Evolutionary conservation across 2,113 vertebrate genomes (phyloP).

Genomic region (Casuarius casuarius): DNA sequence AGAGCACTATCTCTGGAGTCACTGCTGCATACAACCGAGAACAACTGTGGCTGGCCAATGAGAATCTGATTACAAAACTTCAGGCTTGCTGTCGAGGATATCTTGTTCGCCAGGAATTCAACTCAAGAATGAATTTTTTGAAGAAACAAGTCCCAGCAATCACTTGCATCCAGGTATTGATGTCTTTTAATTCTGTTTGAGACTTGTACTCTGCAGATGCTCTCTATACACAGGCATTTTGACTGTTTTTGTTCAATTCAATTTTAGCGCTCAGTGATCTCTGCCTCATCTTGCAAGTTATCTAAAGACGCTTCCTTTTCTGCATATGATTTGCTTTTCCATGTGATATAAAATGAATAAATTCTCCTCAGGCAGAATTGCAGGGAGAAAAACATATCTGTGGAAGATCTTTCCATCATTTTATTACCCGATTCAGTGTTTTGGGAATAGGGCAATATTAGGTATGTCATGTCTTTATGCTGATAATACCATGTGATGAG

Average conservation of each 20-base stretch:
- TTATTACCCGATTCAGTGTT: background rate
- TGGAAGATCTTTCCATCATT: background rate
- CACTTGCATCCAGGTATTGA: slow-evolving; percentile 90
- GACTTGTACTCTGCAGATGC: background rate
- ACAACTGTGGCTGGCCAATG: slow-evolving; percentile 96
- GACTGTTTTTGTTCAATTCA: background rate
- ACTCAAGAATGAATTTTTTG: slow-evolving; percentile 86
- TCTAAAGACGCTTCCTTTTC: background rate
- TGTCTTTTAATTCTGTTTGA: background rate
- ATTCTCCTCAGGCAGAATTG: background rate
- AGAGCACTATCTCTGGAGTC: slow-evolving; percentile 91
- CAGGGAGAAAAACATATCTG: background rate
- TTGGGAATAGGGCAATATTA: background rate
- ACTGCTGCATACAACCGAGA: slow-evolving; percentile 96
- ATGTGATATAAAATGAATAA: background rate
- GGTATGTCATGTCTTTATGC: background rate
- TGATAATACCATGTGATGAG: background rate
- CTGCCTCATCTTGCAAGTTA: background rate
- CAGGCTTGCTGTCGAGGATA: slow-evolving; percentile 94
- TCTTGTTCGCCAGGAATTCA: slow-evolving; percentile 86
- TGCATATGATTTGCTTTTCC: background rate
- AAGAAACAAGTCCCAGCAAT: slow-evolving; percentile 90
- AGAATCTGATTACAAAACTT: slow-evolving; percentile 88
- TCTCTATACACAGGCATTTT: background rate
- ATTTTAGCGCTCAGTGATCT: background rate